Percentiles rank a stretch among this genome's conserved stretches.
Conservation (phyloP, 2,888 invertebrate genomes). For the Diarsia mendica region DNA sequence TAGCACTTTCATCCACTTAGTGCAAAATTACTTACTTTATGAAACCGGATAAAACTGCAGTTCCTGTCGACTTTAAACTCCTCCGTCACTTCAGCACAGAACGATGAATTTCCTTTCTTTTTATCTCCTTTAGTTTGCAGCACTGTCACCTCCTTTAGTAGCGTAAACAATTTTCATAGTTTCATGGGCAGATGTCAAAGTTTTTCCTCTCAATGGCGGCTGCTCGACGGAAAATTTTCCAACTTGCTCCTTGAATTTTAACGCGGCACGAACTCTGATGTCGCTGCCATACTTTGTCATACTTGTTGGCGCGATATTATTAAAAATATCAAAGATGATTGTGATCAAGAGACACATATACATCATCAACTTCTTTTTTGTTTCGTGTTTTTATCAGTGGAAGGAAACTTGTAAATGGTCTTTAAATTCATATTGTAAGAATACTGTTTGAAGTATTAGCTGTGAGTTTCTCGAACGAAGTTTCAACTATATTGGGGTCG, state of each 20-base stretch:
- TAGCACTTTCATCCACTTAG: background rate
- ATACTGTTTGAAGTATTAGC: too few relatives aligned
- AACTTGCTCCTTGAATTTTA: slow-evolving; percentile 70
- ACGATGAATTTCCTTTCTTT: slow-evolving; percentile 31
- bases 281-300: slow-evolving; percentile 37
- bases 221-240: slow-evolving; percentile 56
- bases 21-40: background rate
- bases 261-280: slow-evolving; percentile 56
- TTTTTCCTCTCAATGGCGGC: slow-evolving; percentile 60
- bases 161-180: slow-evolving; percentile 72
- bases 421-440: too few relatives aligned
- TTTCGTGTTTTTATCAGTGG: too few relatives aligned
- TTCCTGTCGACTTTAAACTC: slow-evolving; percentile 2
- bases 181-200: slow-evolving; percentile 69
- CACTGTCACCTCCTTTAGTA: slow-evolving; percentile 51
- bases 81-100: background rate
- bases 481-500: too few relatives aligned
- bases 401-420: too few relatives aligned
- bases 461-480: too few relatives aligned
- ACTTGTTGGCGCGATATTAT: slow-evolving; percentile 30
- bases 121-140: slow-evolving; percentile 41
- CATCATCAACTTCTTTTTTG: too few relatives aligned
- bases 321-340: slow-evolving; percentile 49
- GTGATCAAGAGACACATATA: slow-evolving; percentile 2
- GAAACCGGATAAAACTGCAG: slow-evolving; percentile 8